phyloP scores from a whole-genome alignment of 2,113 vertebrate genomes.

The Podiceps cristatus region DNA sequence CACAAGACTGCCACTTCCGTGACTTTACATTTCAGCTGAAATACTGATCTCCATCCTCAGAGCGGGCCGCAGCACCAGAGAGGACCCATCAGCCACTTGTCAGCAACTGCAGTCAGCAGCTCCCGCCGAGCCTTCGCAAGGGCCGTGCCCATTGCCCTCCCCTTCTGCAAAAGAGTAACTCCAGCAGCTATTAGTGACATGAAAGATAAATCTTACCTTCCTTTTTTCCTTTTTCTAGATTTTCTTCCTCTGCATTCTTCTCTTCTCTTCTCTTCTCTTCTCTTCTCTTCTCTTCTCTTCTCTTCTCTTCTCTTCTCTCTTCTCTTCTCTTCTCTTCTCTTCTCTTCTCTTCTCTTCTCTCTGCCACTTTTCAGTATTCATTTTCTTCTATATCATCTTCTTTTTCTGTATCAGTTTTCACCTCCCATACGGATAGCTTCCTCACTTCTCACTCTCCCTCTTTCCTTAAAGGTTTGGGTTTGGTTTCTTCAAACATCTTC shows the following conservation, averaged over 20 bases:
- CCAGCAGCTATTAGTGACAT: not conserved
- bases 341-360: not conserved
- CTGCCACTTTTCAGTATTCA: not conserved
- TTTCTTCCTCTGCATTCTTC: not conserved
- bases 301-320: not conserved
- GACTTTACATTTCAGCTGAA: not conserved
- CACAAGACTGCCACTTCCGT: rapidly evolving
- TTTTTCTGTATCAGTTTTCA: not conserved
- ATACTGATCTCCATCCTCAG: not conserved
- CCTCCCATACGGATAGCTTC: not conserved
- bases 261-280: not conserved
- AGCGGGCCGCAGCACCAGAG: not conserved
- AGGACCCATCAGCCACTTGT: not conserved
- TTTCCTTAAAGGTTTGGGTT: not conserved
- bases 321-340: not conserved
- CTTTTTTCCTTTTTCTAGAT: not conserved
- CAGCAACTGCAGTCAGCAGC: not conserved
- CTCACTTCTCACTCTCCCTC: not conserved
- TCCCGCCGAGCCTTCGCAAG: rapidly evolving
- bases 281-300: too few relatives aligned
- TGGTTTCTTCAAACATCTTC: not conserved
- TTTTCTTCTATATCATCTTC: not conserved
- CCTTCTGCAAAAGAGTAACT: not conserved
- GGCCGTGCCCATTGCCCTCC: not conserved
- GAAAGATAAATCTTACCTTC: not conserved